Percentiles rank a stretch among this genome's conserved stretches.
These are phyloP conservation scores for Lepisosteus oculatus DNA, from an alignment of 2,113 vertebrate species.

Conservation along the genomic window DNA sequence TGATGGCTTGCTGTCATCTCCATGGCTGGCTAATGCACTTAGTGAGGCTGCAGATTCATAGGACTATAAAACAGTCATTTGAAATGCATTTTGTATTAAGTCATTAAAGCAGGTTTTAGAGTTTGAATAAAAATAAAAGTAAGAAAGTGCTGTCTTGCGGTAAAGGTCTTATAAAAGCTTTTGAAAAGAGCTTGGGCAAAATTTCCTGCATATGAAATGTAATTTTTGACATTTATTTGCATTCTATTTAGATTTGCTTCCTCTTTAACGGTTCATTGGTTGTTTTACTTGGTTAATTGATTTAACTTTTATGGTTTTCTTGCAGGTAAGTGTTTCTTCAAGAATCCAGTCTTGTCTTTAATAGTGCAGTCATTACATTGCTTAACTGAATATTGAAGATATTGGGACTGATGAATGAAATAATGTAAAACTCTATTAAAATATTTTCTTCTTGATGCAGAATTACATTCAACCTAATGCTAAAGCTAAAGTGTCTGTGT, in stretches of 20 bases:
- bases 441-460: too few species aligned
- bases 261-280: background rate
- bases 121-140: slow-evolving; percentile 14
- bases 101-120: slow-evolving; percentile 14
- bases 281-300: background rate
- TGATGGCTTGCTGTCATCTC: slow-evolving; percentile 22
- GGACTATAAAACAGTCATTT: slow-evolving; percentile 17
- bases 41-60: slow-evolving; percentile 2
- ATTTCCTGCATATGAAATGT: background rate
- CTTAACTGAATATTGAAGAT: too few species aligned
- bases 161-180: slow-evolving; percentile 16
- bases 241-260: background rate
- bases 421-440: too few species aligned
- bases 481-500: too few species aligned
- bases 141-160: background rate
- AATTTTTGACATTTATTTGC: background rate
- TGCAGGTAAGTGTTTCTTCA: background rate
- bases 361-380: too few species aligned
- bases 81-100: slow-evolving; percentile 19
- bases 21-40: slow-evolving; percentile 19
- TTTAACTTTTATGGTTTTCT: background rate
- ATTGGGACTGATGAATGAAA: too few species aligned
- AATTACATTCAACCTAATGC: too few species aligned
- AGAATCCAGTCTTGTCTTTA: too few species aligned
- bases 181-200: slow-evolving; percentile 9